Conservation (phyloP, 2,797 vertebrate species). For the Chromobotia macracanthus region DNA sequence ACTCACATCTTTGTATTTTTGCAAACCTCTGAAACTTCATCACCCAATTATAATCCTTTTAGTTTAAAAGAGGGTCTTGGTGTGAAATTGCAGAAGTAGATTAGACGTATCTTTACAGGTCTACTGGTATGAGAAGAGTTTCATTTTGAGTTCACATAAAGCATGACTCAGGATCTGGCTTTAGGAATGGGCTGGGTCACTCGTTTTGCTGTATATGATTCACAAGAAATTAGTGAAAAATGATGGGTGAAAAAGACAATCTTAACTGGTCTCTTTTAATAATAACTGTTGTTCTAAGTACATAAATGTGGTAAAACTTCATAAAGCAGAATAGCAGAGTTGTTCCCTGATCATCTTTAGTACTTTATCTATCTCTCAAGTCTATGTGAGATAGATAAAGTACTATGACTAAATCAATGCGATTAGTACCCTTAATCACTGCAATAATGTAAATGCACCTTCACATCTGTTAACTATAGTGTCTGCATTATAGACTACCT, state of each 20-base stretch:
- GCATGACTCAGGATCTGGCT: neutral
- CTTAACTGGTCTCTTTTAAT: no score
- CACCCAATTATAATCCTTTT: neutral
- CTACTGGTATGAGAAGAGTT: neutral
- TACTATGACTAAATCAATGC: neutral
- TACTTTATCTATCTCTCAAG: no score
- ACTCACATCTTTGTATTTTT: slow-evolving; percentile 15
- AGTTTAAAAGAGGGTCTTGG: neutral
- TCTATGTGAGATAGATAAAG: neutral
- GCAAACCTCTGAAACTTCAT: slow-evolving; percentile 16
- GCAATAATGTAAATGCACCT: no score
- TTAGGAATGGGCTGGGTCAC: slow-evolving; percentile 16
- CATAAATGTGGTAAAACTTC: neutral
- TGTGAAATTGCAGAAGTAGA: neutral
- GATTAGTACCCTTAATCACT: no score
- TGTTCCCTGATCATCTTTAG: neutral
- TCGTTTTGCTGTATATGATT: slow-evolving; percentile 15
- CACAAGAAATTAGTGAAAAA: neutral
- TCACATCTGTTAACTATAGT: no score
- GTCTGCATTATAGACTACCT: no score
- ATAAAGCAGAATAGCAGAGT: neutral
- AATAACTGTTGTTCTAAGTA: neutral
- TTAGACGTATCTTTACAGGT: neutral
- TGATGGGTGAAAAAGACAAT: neutral
- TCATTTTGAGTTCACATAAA: slow-evolving; percentile 21